Evolutionary conservation across 2,113 vertebrate genomes (phyloP).

Genomic region (Megalops atlanticus): DNA sequence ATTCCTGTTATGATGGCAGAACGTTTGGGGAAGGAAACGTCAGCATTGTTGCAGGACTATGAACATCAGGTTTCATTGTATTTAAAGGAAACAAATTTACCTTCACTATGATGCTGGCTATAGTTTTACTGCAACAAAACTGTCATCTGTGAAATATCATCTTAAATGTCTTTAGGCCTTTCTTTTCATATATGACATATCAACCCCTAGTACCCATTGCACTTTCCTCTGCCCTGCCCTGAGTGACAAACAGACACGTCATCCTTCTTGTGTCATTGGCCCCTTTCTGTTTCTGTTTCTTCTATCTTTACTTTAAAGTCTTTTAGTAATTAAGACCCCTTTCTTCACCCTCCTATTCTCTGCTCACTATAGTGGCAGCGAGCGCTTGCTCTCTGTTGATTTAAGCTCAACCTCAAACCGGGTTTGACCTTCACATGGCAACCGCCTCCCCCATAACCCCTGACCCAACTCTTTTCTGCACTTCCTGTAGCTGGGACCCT

Average conservation of each 20-base stretch:
- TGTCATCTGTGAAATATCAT: not conserved
- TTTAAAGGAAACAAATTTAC: not conserved
- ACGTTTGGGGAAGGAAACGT: not conserved
- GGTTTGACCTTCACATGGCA: slow-evolving; percentile 58
- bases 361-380: not conserved
- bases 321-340: slow-evolving; percentile 4
- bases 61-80: not conserved
- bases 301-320: slow-evolving; percentile 2
- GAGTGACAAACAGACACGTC: slow-evolving; percentile 3
- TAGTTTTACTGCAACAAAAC: not conserved
- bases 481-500: slow-evolving; percentile 72
- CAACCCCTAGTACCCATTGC: not conserved
- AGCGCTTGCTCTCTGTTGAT: slow-evolving; percentile 55
- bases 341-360: slow-evolving; percentile 9
- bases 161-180: not conserved
- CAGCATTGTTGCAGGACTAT: not conserved
- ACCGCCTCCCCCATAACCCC: slow-evolving; percentile 55
- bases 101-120: not conserved
- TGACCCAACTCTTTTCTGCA: slow-evolving; percentile 75
- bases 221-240: not conserved
- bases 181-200: not conserved
- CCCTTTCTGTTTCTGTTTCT: not conserved
- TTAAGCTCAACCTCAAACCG: slow-evolving; percentile 78
- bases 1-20: not conserved
- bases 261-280: not conserved